Evolutionary conservation across 2,113 vertebrate species (phyloP).

Genomic region (Phodopus roborovskii): DNA sequence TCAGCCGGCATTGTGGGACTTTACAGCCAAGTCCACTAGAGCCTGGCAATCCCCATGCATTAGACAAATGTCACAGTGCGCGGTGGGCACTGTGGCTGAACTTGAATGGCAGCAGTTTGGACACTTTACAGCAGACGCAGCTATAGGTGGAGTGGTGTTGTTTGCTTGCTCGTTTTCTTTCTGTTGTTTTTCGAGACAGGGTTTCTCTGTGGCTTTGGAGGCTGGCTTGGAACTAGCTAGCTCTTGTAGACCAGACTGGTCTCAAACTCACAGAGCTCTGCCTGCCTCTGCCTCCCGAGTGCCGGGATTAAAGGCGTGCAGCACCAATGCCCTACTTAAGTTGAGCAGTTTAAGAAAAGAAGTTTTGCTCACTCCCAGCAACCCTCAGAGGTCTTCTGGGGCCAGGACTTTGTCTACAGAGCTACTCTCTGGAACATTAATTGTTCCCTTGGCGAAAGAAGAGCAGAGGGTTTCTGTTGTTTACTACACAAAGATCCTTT

Average conservation of each 20-base stretch:
- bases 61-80: neutral
- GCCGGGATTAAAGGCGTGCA: too few species aligned
- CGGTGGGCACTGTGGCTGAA: neutral
- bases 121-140: neutral
- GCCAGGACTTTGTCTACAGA: neutral
- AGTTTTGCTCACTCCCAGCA: neutral
- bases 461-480: neutral
- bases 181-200: too few species aligned
- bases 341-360: neutral
- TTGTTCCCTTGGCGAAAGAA: neutral
- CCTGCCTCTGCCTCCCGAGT: too few species aligned
- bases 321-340: too few species aligned
- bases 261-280: too few species aligned
- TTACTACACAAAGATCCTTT: neutral
- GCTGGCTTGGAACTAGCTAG: too few species aligned
- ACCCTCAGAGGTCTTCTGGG: neutral
- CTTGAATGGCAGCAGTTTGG: neutral
- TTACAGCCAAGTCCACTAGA: neutral
- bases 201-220: too few species aligned
- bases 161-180: too few species aligned
- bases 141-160: neutral
- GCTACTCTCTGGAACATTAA: neutral
- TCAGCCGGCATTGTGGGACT: neutral
- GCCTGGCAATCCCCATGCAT: neutral
- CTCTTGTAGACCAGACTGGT: too few species aligned